Conservation (phyloP, 2,113 vertebrate genomes). For the Boulengeromyrus knoepffleri region DNA sequence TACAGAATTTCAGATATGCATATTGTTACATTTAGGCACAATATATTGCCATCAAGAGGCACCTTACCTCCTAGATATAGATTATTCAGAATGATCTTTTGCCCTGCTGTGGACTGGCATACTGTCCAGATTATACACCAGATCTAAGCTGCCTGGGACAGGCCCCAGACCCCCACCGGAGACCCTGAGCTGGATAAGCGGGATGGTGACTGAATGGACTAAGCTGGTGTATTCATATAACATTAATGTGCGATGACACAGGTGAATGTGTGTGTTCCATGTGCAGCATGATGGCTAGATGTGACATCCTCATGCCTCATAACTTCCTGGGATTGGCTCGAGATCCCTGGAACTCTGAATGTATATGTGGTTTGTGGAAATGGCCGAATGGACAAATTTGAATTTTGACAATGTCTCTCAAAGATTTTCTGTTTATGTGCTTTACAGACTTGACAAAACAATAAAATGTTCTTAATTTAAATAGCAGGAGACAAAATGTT, state of each 20-base stretch:
- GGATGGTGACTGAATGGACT: background rate
- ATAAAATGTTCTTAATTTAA: background rate
- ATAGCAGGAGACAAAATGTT: background rate
- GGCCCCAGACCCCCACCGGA: background rate
- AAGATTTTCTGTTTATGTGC: background rate
- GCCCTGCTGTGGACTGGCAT: background rate
- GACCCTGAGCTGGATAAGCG: background rate
- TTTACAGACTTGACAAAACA: background rate
- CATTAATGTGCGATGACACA: background rate
- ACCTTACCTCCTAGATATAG: background rate
- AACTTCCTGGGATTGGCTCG: background rate
- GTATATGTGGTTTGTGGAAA: background rate
- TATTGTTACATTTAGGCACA: background rate
- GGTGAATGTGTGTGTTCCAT: background rate
- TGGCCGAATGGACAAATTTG: background rate
- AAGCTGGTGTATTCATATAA: background rate
- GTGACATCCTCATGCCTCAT: background rate
- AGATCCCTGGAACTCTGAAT: background rate
- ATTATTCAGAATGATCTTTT: background rate
- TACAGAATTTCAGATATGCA: background rate
- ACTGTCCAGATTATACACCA: background rate
- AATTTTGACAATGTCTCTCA: background rate
- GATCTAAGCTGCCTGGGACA: background rate
- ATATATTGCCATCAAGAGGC: background rate
- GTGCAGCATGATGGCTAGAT: background rate